Percentiles rank a stretch among this genome's conserved stretches.
Evolutionary conservation across 2,113 vertebrate genomes (phyloP).

Genomic region (Myotis davidii): DNA sequence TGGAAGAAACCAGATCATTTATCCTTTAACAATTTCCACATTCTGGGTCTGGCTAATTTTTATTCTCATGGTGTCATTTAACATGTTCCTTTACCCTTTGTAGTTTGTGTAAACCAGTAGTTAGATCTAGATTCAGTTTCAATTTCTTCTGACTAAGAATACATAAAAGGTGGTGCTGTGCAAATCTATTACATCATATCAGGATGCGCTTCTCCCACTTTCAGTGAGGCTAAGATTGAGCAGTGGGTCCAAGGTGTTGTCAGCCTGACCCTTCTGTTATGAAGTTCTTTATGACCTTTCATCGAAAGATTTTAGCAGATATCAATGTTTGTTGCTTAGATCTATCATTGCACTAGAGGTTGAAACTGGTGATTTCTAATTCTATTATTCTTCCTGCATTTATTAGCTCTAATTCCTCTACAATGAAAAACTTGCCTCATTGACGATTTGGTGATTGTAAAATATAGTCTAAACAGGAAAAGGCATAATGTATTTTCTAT

Average conservation of each 20-base stretch:
- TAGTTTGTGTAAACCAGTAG: not conserved
- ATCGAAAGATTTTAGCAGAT: not conserved
- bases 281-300: not conserved
- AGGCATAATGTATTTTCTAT: not conserved
- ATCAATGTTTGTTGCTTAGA: not conserved
- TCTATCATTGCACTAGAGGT: not conserved
- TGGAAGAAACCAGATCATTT: not conserved
- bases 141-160: not conserved
- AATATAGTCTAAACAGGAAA: not conserved
- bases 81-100: not conserved
- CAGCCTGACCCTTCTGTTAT: not conserved
- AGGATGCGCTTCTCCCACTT: not conserved
- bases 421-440: not conserved
- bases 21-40: not conserved
- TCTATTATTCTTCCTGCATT: not conserved
- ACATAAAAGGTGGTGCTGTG: not conserved
- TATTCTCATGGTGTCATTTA: not conserved
- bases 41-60: not conserved
- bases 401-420: not conserved
- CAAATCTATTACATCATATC: not conserved
- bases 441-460: constrained; percentile 2
- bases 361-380: not conserved
- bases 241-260: not conserved
- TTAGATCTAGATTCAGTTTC: not conserved
- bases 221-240: not conserved